Evolutionary conservation across 1,140 invertebrate species (phyloP).

Genomic region (Drosophila funebris): DNA sequence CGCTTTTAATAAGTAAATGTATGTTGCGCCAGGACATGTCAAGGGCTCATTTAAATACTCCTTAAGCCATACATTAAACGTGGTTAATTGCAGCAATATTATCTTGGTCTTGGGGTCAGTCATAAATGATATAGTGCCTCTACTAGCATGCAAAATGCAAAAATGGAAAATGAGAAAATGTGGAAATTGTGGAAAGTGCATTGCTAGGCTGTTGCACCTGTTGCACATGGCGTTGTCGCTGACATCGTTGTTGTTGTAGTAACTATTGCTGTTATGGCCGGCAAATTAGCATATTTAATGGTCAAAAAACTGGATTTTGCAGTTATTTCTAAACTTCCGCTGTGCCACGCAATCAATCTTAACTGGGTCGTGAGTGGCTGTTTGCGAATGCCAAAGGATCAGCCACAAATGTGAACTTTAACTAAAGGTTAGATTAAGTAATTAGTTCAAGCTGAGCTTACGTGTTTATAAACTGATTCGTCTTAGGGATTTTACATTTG

Average conservation of each 20-base stretch:
- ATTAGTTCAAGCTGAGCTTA: background rate
- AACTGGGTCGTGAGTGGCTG: slow-evolving; percentile 18
- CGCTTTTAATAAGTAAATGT: slow-evolving; percentile 41
- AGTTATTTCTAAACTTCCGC: slow-evolving; percentile 32
- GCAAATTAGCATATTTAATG: slow-evolving; percentile 45
- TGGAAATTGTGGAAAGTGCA: background rate
- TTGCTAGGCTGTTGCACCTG: slow-evolving; percentile 48
- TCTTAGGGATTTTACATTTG: background rate
- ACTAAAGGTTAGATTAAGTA: slow-evolving; percentile 16
- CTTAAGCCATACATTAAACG: slow-evolving; percentile 36
- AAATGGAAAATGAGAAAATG: slow-evolving; percentile 3
- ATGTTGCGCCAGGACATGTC: slow-evolving; percentile 39
- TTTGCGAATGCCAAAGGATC: slow-evolving; percentile 20
- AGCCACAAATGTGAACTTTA: background rate
- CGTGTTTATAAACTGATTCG: background rate
- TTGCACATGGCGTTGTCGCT: slow-evolving; percentile 29
- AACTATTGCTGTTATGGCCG: slow-evolving; percentile 5
- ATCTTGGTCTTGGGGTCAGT: slow-evolving; percentile 20
- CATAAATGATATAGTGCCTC: slow-evolving; percentile 34
- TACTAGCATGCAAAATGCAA: slow-evolving; percentile 43
- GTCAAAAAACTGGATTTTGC: slow-evolving; percentile 20
- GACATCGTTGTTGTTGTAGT: background rate
- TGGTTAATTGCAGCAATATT: slow-evolving; percentile 30
- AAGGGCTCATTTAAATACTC: slow-evolving; percentile 37
- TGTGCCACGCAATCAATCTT: slow-evolving; percentile 33